Conservation (phyloP, 2,888 invertebrate genomes). For the Ectemnius cavifrons region DNA sequence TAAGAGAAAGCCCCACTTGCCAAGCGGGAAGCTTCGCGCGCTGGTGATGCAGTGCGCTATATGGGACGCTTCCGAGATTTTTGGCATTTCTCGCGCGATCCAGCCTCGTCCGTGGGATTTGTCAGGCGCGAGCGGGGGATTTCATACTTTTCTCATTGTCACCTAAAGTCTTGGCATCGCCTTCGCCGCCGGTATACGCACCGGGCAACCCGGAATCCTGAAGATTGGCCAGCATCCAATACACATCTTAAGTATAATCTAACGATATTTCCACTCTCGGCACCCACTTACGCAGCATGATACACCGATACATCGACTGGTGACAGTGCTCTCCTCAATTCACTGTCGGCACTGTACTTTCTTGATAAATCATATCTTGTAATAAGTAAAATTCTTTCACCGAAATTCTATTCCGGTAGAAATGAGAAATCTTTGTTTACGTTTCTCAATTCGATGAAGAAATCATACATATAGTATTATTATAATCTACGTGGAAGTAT, state of each 20-base stretch:
- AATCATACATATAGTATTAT: too few species aligned
- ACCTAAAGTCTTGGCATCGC: conserved; percentile 66
- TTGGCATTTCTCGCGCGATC: conserved; percentile 52
- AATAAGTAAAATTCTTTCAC: neutral
- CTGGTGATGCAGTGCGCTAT: neutral
- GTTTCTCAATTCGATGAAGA: too few species aligned
- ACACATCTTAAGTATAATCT: conserved; percentile 72
- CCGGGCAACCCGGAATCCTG: conserved; percentile 44
- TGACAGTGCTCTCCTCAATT: neutral
- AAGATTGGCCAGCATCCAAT: conserved; percentile 70
- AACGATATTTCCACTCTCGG: conserved; percentile 67
- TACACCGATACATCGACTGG: conserved; percentile 25
- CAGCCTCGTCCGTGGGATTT: conserved; percentile 49
- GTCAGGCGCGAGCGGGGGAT: conserved; percentile 57
- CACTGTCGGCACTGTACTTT: neutral
- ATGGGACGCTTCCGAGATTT: conserved; percentile 42
- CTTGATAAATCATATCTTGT: neutral
- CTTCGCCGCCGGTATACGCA: conserved; percentile 40
- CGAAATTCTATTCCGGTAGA: too few species aligned
- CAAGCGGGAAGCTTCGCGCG: neutral
- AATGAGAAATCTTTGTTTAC: too few species aligned
- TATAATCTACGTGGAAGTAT: too few species aligned
- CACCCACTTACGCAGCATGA: conserved; percentile 36
- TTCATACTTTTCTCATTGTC: conserved; percentile 69
- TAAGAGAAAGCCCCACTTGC: conserved; percentile 4